These are phyloP conservation scores for Heliconius cydno DNA, from an alignment of 2,888 invertebrate genomes.

Conservation along the genomic window DNA sequence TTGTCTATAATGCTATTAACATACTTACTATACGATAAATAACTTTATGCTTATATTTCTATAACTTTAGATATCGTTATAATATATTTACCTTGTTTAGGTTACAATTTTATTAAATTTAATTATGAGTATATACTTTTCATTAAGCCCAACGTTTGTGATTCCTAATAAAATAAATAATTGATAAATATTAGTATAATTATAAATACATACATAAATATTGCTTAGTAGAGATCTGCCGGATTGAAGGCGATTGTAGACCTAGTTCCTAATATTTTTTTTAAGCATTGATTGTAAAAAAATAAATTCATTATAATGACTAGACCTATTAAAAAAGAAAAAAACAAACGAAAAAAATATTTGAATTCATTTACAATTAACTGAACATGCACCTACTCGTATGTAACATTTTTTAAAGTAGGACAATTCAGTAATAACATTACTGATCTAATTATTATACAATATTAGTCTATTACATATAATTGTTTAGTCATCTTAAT, in stretches of 20 bases:
- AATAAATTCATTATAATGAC: not conserved
- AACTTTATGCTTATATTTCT: constrained; percentile 1
- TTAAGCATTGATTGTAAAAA: not conserved
- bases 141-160: too few relatives aligned
- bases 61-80: not conserved
- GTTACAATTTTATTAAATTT: not conserved
- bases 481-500: constrained; percentile 19
- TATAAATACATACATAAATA: too few relatives aligned
- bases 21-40: not conserved
- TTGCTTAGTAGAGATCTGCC: not conserved
- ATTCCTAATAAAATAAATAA: too few relatives aligned
- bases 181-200: too few relatives aligned
- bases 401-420: constrained; percentile 14
- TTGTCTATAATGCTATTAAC: constrained; percentile 10
- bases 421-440: constrained; percentile 18
- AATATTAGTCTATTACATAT: constrained; percentile 1
- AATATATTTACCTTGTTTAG: not conserved
- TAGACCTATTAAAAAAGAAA: too few relatives aligned
- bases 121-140: too few relatives aligned
- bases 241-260: not conserved
- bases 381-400: not conserved
- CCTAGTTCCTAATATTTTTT: not conserved
- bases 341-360: not conserved
- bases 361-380: not conserved
- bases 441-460: constrained; percentile 8